Conservation (phyloP, 2,888 invertebrate species). For the Drosophila paramelanica region DNA sequence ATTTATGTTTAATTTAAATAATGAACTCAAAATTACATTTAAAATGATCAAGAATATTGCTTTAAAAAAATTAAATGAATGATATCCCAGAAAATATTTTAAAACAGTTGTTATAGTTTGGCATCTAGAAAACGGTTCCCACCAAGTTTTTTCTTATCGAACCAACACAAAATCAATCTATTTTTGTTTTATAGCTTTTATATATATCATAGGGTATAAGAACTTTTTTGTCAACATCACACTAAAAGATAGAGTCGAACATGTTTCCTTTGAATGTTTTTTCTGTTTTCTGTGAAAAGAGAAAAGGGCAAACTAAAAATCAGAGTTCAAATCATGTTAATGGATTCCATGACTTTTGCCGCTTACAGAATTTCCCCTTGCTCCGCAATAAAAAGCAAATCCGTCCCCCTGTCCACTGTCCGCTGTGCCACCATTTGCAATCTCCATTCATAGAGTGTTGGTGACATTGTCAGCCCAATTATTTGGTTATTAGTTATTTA, state of each 20-base stretch:
- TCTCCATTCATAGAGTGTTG: constrained; percentile 51
- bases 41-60: no score
- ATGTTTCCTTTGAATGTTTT: not conserved
- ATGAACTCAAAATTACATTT: no score
- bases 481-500: constrained; percentile 71
- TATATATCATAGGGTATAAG: no score
- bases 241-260: not conserved
- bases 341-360: constrained; percentile 35
- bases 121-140: no score
- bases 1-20: no score
- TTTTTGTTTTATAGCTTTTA: not conserved
- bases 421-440: constrained; percentile 25
- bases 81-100: no score
- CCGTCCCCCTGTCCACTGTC: no score
- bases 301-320: not conserved
- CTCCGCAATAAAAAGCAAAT: no score
- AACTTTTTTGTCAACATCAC: no score
- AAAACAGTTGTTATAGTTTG: no score
- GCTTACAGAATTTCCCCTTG: constrained; percentile 2
- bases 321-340: constrained; percentile 23
- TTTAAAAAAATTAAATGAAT: no score
- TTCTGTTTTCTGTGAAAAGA: not conserved
- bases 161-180: not conserved
- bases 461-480: constrained; percentile 61
- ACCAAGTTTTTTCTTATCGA: no score